Evolutionary conservation across 2,888 invertebrate species (phyloP), one percentile per base, ranked within the genome.

Genomic region (Chrysodeixis includens): DNA sequence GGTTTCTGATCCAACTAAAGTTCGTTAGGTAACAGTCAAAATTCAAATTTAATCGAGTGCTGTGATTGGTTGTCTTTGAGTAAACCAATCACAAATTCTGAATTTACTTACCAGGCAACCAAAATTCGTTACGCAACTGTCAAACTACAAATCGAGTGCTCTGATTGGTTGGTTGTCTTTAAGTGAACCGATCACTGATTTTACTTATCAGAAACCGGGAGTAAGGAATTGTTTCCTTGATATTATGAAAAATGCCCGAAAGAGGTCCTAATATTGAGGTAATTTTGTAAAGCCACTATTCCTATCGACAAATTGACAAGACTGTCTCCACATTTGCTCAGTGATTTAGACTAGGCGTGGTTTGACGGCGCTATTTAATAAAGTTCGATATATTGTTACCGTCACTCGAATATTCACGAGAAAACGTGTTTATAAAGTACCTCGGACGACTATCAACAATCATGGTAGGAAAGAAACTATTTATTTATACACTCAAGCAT

Each of bases 271-370:
- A n/a, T n/a, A 14, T 0, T 40, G n/a, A 35, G n/a, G 40, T 40
- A 4, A 6, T 40, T n/a, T 40, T 40, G 5, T n/a, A 5, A n/a
- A 40, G n/a, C 35, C 12, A 35, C 35, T 35, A 10, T 40, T 7
- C n/a, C n/a, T 40, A 14, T 40, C 14, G 14, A n/a, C 2, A n/a
- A 32, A 10, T n/a, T 6, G n/a, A 40, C n/a, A n/a, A n/a, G 40
- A n/a, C 40, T 40, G 40, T 40, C 40, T 40, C 40, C 40, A 40
- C 40, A n/a, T 40, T 40, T 40, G 40, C 40, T n/a, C 40, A 40
- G 40, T 40, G 40, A 14, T 35, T 40, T 40, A 40, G 40, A 40
- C 40, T 40, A 40, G 7, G 40, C 40, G 40, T n/a, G 40, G 40
- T 6, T n/a, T n/a, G 40, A 40, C 6, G 14, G 12, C n/a, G n/a